Evolutionary conservation across 2,888 invertebrate genomes (phyloP).

Genomic region (Clistopyga incitator): DNA sequence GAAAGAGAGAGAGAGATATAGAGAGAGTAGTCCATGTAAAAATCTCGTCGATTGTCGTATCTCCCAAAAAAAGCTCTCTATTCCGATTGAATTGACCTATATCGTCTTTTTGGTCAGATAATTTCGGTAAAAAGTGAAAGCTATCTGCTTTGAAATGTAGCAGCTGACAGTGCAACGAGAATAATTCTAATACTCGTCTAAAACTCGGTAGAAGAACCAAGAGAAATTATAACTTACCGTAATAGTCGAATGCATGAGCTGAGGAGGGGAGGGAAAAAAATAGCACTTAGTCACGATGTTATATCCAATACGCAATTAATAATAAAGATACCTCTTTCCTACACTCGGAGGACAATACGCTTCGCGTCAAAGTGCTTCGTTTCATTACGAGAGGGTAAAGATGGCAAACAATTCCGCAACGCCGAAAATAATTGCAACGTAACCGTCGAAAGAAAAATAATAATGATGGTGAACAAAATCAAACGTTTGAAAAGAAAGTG

Average conservation of each 20-base stretch:
- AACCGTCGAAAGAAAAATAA: constrained; percentile 46
- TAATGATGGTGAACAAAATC: constrained; percentile 15
- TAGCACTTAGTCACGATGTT: constrained; percentile 81
- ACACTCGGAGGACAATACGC: constrained; percentile 28
- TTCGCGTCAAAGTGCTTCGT: constrained; percentile 62
- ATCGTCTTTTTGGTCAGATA: neutral
- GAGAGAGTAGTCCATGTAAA: constrained; percentile 49
- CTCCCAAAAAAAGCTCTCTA: constrained; percentile 42
- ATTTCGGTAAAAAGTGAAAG: neutral
- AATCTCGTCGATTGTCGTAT: constrained; percentile 46
- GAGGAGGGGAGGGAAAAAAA: constrained; percentile 83
- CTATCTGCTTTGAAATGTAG: constrained; percentile 21
- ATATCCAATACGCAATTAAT: constrained; percentile 51
- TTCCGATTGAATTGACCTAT: constrained; percentile 37
- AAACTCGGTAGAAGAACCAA: constrained; percentile 82
- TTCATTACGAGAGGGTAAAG: constrained; percentile 41
- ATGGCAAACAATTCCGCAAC: constrained; percentile 64
- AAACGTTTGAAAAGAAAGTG: neutral
- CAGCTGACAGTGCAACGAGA: constrained; percentile 45
- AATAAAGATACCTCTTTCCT: constrained; percentile 58
- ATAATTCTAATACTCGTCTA: constrained; percentile 62
- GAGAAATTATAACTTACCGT: constrained; percentile 97
- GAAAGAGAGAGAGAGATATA: constrained; percentile 28
- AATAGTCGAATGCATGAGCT: constrained; percentile 99
- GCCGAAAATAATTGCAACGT: constrained; percentile 68